Evolutionary conservation across 1,140 invertebrate species (phyloP).

Genomic region (Polyergus mexicanus): DNA sequence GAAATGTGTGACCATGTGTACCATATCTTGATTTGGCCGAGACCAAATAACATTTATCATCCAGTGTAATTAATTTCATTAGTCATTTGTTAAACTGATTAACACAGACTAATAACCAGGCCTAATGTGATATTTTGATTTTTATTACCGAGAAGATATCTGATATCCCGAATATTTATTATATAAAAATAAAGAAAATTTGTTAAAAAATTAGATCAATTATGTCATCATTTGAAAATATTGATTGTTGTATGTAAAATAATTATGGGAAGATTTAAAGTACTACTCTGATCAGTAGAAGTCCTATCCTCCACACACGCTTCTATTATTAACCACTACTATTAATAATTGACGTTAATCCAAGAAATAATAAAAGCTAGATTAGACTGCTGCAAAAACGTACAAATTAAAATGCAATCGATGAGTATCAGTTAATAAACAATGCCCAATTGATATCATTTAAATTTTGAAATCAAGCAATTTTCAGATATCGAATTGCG

Average conservation of each 20-base stretch:
- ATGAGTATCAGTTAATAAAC: constrained; percentile 11
- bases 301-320: too few relatives aligned
- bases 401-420: neutral
- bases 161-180: neutral
- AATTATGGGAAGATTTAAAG: neutral
- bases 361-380: neutral
- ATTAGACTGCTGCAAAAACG: neutral
- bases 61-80: constrained; percentile 11
- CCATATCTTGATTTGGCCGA: neutral
- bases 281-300: neutral
- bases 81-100: neutral
- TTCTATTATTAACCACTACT: neutral
- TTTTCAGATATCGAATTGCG: constrained; percentile 40
- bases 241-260: neutral
- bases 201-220: neutral
- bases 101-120: neutral
- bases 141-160: neutral
- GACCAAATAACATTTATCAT: neutral
- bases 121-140: neutral
- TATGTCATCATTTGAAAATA: neutral
- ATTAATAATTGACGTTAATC: neutral
- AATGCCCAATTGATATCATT: neutral
- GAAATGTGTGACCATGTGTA: neutral
- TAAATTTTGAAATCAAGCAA: neutral
- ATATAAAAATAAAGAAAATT: neutral